Evolutionary conservation across 2,113 vertebrate genomes (phyloP), one percentile per base, ranked within the genome.

Genomic region (Oncorhynchus kisutch): DNA sequence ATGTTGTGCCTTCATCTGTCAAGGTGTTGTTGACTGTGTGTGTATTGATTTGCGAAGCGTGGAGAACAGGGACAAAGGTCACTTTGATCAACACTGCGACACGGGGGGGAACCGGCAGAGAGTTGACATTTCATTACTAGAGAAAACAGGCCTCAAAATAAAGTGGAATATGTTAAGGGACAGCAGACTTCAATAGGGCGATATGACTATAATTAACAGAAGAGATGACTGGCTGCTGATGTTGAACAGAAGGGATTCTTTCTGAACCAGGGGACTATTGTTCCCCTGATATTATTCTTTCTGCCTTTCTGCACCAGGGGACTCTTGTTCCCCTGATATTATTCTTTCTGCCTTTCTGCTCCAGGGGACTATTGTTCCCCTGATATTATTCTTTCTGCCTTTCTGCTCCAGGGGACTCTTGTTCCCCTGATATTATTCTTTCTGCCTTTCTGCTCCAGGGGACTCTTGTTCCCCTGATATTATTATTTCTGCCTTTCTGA

Each of bases 171-270:
- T 94, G 92, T 94, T 94, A 92, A 95, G 91, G 93, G 92, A 94
- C 89, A 79, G 85, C 86, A 88, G 83, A 87, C 91, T 92, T 93
- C 92, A 93, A 92, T 92, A 80, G 89, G 83, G 89, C 91, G 86
- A 94, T 94, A 95, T 93, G 91, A 94, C 94, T 95, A 91, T 94
- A 95, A 96, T 96, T 96, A 96, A 94, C 90, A 89, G 89, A 93
- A 90, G 91, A 92, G 91, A 92, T 89, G 90, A 87, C 91, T 91
- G 92, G 77, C 67, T 80, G 77, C 67, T 80, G 66, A 70, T 81
- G 85, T 73, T 85, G 87, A 86, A 90, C 88, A 87, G 85, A 83
- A 67, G 71, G 73, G 81, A 84, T 84, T 81, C 84, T 67, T 81
- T 88, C 87, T 88, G 82, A 89, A 81, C 34, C 34, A 34, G 0